Percentiles rank a stretch among this genome's conserved stretches.
Conservation (phyloP, 1,140 invertebrate species). For the Bombus affinis region DNA sequence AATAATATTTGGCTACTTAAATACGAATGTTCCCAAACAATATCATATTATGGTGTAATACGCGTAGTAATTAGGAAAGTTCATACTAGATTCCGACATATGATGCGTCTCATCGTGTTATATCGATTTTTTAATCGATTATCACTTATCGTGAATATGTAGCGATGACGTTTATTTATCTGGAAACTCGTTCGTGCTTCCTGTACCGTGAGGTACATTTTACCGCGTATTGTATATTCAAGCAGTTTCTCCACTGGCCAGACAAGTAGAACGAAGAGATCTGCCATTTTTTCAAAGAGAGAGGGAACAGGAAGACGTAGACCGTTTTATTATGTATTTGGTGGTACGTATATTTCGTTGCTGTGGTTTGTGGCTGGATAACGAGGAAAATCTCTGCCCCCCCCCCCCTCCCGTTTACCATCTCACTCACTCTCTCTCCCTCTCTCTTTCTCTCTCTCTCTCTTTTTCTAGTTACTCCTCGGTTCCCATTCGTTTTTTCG, state of each 20-base stretch:
- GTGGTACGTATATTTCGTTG: constrained; percentile 47
- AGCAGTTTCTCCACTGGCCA: neutral
- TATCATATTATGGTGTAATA: neutral
- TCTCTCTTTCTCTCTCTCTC: constrained; percentile 8
- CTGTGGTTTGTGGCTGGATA: constrained; percentile 62
- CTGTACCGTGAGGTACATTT: neutral
- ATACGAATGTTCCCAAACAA: neutral
- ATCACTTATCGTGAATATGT: too few species aligned
- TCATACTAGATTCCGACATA: neutral
- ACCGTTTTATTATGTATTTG: constrained; percentile 69
- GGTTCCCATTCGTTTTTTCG: too few species aligned
- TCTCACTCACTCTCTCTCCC: neutral
- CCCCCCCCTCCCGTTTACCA: neutral
- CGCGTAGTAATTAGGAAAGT: neutral
- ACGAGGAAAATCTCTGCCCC: constrained; percentile 61
- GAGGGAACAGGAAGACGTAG: constrained; percentile 44
- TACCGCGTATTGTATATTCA: neutral
- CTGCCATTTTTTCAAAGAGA: neutral
- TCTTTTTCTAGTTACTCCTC: neutral
- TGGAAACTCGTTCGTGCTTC: neutral
- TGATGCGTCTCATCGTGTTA: neutral
- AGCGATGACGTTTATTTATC: too few species aligned
- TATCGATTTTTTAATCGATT: too few species aligned
- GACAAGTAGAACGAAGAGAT: neutral
- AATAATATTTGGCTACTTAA: neutral